These are phyloP conservation scores for Chironex yamaguchii DNA, from an alignment of 30 jellyfish, hydroid and myxozoan species.

Conservation along the genomic window DNA sequence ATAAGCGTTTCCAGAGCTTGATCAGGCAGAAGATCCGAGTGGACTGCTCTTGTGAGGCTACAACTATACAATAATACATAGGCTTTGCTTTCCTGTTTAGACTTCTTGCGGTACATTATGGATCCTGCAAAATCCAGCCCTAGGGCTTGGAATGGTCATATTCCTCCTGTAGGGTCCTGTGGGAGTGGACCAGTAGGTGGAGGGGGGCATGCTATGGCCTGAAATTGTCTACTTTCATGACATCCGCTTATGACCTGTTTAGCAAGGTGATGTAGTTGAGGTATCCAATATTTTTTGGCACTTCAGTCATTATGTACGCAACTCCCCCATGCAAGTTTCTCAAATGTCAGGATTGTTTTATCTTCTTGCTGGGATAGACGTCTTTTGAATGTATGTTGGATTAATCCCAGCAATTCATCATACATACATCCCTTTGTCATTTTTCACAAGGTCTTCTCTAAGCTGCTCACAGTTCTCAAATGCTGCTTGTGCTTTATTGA, in stretches of 20 bases:
- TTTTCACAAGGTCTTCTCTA: too few species aligned
- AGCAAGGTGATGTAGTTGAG: constrained; percentile 25
- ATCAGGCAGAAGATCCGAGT: constrained; percentile 35
- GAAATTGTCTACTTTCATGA: constrained; percentile 29
- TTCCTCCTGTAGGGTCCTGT: constrained; percentile 10
- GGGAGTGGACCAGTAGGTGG: constrained; percentile 48
- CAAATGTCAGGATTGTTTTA: too few species aligned
- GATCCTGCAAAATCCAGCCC: constrained; percentile 61
- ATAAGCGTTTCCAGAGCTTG: constrained; percentile 29
- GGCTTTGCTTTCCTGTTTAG: constrained; percentile 35
- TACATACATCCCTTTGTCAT: too few species aligned
- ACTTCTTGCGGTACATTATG: not conserved
- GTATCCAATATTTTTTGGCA: constrained; percentile 21
- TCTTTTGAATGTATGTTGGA: too few species aligned
- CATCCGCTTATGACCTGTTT: constrained; percentile 17
- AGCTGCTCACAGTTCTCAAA: too few species aligned
- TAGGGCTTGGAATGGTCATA: constrained; percentile 5
- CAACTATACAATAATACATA: constrained; percentile 29
- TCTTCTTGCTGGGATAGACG: too few species aligned
- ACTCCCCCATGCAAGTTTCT: too few species aligned
- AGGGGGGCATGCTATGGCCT: constrained; percentile 13
- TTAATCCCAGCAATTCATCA: too few species aligned
- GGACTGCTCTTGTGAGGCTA: constrained; percentile 52
- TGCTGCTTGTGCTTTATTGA: too few species aligned
- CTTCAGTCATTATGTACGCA: not conserved